Evolutionary conservation across 2,888 invertebrate genomes (phyloP).

Genomic region (Melieria crassipennis): DNA sequence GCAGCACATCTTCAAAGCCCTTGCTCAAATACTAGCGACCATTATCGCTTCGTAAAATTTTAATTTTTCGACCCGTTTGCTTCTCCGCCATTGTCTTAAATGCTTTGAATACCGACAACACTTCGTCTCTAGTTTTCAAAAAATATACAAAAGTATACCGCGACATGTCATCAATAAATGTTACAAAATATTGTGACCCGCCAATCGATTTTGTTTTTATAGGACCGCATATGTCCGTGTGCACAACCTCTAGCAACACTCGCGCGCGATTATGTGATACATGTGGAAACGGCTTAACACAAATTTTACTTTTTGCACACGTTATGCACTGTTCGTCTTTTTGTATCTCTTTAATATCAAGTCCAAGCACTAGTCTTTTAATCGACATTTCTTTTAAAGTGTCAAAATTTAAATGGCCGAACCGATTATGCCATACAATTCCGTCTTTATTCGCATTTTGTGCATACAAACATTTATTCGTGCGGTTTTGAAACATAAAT

Average conservation of each 20-base stretch:
- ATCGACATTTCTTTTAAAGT: background rate
- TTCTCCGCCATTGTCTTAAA: no score
- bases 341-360: background rate
- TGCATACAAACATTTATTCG: background rate
- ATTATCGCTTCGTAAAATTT: no score
- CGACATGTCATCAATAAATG: constrained; percentile 41
- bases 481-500: no score
- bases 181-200: constrained; percentile 38
- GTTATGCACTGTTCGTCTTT: background rate
- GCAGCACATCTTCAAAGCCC: no score
- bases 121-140: no score
- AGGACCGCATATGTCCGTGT: constrained; percentile 36
- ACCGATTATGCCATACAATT: background rate
- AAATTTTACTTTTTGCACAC: background rate
- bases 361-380: background rate
- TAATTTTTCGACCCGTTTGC: no score
- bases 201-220: constrained; percentile 35
- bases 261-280: background rate
- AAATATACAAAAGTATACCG: no score
- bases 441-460: background rate
- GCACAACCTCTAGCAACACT: background rate
- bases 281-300: constrained; percentile 2
- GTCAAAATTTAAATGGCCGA: background rate
- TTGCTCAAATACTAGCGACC: no score
- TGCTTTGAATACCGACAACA: no score